Base-by-base conservation (phyloP, 64 coral and sea anemone species). In the Porites australiensis region DNA sequence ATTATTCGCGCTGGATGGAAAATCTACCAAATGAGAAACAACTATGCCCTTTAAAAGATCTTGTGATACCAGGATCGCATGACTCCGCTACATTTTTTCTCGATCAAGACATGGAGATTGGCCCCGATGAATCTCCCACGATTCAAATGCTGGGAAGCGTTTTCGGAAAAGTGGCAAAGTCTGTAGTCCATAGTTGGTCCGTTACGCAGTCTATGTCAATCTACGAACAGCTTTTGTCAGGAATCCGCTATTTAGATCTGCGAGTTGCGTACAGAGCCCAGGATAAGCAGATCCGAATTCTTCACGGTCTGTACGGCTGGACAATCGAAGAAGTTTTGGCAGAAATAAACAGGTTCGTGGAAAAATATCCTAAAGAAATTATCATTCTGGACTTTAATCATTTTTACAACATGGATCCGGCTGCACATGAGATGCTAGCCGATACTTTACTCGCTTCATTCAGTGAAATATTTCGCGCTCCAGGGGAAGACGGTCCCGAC, bases 1-100 rank as follows among this genome's bases (percentile, higher is more conserved):
- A 98, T 89, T 93, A 91, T 67, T 98, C 94, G 3, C 75, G 72
- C 7, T 99, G 98, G 98, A 99, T 99, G 98, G 91, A 82, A 75
- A 99, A 96, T 53, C 52, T 99, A 45, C 95, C 98, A 55, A 99
- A 99, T 55, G 98, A 99, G 74, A 99, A 99, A 54, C 98, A 99
- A 23, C 85, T 99, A 1, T 96, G 98, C 55, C 94, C 91, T 16
- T 64, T 99, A 8, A 99, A 96, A 82, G 94, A 99, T 66, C 54
- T 99, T 22, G 84, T 87, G 19, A 99, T 99, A 20, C 98, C 98
- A 9, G 98, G 98, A 10, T 99, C 98, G n/a, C 98, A 99, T 66
- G 94, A 99, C 64, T 99, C 98, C 13, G 91, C 77, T 13, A 77
- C 98, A 8, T 99, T 96, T 96, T 99, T 70, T 46, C 84, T 99